Evolutionary conservation across 2,888 invertebrate genomes (phyloP).

Genomic region (Spisula solida): DNA sequence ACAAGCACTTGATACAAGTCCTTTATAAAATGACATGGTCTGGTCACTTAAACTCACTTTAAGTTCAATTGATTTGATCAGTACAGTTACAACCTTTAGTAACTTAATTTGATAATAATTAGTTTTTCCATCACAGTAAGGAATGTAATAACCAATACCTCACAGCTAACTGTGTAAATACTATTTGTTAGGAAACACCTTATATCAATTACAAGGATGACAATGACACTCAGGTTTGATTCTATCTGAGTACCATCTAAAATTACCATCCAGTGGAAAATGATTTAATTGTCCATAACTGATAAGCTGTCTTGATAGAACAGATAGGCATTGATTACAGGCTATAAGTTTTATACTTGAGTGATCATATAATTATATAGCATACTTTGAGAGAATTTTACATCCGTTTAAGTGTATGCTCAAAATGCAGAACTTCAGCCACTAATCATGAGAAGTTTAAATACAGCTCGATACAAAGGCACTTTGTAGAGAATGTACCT

Average conservation of each 20-base stretch:
- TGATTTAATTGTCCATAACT: not conserved
- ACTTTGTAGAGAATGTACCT: not conserved
- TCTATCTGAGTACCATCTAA: not conserved
- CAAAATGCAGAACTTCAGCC: not conserved
- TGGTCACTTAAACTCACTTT: too few relatives aligned
- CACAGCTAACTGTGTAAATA: constrained; percentile 16
- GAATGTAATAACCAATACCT: not conserved
- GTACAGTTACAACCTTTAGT: not conserved
- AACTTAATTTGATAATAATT: not conserved
- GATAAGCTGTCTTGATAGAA: constrained; percentile 11
- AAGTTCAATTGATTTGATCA: not conserved
- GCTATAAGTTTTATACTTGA: not conserved
- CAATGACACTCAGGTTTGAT: not conserved
- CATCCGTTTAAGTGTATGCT: not conserved
- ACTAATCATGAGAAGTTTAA: not conserved
- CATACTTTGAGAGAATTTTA: not conserved
- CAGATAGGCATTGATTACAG: not conserved
- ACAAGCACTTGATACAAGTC: not conserved
- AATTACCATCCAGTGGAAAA: constrained; percentile 11
- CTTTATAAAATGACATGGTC: not conserved
- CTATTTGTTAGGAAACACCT: constrained; percentile 8
- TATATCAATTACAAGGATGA: constrained; percentile 17
- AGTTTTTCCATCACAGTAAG: not conserved
- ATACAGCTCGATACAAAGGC: not conserved
- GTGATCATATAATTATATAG: not conserved